Conservation (phyloP, 2,797 vertebrate species). For the Bothrops alternatus region DNA sequence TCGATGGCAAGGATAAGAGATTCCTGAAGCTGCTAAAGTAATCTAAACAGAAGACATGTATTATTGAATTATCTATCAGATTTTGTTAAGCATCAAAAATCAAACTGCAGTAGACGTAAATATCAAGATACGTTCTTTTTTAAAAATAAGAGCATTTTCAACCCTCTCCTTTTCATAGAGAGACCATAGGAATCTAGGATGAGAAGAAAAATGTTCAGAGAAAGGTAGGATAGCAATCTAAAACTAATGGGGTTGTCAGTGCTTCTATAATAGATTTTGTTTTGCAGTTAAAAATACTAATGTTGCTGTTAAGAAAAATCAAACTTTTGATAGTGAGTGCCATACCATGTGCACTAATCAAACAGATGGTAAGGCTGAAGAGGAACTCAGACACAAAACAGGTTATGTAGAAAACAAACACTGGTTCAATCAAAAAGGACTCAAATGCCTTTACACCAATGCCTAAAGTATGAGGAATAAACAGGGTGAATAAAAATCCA, state of each 20-base stretch:
- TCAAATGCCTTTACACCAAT: neutral
- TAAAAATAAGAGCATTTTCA: neutral
- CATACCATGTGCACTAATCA: neutral
- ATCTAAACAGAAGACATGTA: conserved; percentile 75
- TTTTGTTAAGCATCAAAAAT: neutral
- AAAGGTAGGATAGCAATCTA: neutral
- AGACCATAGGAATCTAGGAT: neutral
- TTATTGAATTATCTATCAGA: neutral
- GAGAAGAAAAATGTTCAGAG: neutral
- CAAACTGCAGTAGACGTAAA: conserved; percentile 9
- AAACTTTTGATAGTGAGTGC: neutral
- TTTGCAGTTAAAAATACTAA: neutral
- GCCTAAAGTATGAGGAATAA: neutral
- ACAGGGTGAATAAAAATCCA: neutral
- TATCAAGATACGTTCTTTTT: neutral
- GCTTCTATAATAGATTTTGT: neutral
- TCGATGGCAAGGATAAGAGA: conserved; percentile 94
- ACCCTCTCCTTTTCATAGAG: neutral
- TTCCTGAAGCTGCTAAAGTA: conserved; percentile 89
- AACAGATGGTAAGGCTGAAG: neutral
- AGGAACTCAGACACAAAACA: neutral
- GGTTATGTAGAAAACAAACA: neutral
- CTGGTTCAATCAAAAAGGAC: neutral
- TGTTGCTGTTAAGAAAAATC: neutral
- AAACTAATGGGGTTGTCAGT: neutral